Evolutionary conservation across 2,113 vertebrate genomes (phyloP).

Genomic region (Osmerus eperlanus): DNA sequence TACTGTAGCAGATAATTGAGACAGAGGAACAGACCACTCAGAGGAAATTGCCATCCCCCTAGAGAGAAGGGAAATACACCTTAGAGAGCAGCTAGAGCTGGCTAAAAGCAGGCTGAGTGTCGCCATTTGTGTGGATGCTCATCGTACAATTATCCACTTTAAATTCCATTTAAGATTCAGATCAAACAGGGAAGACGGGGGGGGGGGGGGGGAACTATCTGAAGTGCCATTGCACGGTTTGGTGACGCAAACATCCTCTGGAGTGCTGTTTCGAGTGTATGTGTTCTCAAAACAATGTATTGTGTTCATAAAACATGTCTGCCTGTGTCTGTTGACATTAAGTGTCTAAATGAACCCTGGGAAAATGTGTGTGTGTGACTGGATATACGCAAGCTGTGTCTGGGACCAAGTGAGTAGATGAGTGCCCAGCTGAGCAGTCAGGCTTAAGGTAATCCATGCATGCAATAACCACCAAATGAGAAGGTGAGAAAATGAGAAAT

Average conservation of each 20-base stretch:
- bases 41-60: constrained; percentile 54
- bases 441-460: constrained; percentile 55
- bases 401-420: constrained; percentile 35
- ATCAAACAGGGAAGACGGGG: constrained; percentile 33
- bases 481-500: background rate
- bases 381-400: constrained; percentile 3
- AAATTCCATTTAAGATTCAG: constrained; percentile 46
- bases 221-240: constrained; percentile 35
- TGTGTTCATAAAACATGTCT: constrained; percentile 39
- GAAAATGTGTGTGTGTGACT: constrained; percentile 13
- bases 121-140: constrained; percentile 48
- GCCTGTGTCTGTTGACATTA: constrained; percentile 11
- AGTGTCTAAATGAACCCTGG: constrained; percentile 25
- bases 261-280: background rate
- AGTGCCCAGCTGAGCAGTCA: constrained; percentile 41
- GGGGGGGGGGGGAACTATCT: constrained; percentile 31
- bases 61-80: constrained; percentile 49
- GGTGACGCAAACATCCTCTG: constrained; percentile 22
- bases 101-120: constrained; percentile 38
- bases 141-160: constrained; percentile 51
- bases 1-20: constrained; percentile 61
- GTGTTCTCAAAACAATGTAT: constrained; percentile 30
- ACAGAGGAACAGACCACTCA: constrained; percentile 56
- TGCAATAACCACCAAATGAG: constrained; percentile 43
- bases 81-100: constrained; percentile 45